Evolutionary conservation across 2,113 vertebrate species (phyloP).

Genomic region (Tyto alba): DNA sequence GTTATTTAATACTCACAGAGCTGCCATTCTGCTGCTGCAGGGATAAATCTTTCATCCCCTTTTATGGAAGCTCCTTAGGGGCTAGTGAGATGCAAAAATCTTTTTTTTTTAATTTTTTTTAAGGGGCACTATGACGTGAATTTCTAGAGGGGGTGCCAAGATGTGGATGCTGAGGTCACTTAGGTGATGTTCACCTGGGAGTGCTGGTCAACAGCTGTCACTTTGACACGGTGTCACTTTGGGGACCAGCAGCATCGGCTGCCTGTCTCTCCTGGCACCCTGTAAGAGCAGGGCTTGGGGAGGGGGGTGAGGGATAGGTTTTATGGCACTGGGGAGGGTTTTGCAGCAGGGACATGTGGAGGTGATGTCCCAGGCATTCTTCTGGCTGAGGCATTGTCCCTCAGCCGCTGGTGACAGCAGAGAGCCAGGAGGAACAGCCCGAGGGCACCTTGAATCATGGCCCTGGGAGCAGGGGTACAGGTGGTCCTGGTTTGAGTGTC

Average conservation of each 20-base stretch:
- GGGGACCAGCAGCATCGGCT: neutral
- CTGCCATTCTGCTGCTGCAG: neutral
- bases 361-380: neutral
- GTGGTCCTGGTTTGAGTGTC: neutral
- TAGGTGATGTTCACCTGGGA: neutral
- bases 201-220: neutral
- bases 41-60: slow-evolving; percentile 48
- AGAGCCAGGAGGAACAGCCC: neutral
- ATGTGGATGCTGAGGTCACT: neutral
- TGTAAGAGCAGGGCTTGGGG: neutral
- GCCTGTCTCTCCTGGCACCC: neutral
- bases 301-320: neutral
- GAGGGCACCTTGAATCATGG: neutral
- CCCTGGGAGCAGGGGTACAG: neutral
- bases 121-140: neutral
- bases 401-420: neutral
- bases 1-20: slow-evolving; percentile 39
- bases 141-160: neutral
- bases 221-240: neutral
- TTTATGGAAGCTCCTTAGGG: neutral
- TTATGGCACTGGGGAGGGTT: neutral
- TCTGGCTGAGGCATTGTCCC: neutral
- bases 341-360: neutral
- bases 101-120: neutral
- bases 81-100: neutral